Conservation (phyloP, 2,113 vertebrate species). For the Mionectes macconnelli region DNA sequence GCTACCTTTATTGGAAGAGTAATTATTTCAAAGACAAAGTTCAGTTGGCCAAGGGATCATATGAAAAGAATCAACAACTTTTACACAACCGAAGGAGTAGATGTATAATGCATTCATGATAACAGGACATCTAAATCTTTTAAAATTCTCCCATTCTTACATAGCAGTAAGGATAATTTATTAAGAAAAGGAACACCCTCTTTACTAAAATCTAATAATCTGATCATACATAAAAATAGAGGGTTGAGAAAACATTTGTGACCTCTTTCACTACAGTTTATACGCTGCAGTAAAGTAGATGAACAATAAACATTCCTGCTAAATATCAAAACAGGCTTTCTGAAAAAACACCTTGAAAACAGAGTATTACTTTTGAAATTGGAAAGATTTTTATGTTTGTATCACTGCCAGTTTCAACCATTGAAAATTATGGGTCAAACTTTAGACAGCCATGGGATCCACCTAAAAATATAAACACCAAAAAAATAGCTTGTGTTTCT, state of each 20-base stretch:
- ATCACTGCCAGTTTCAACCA: not conserved
- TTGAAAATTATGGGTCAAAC: not conserved
- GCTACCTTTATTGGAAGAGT: not conserved
- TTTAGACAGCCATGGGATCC: not conserved
- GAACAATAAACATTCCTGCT: not conserved
- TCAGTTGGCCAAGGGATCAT: not conserved
- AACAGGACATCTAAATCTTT: not conserved
- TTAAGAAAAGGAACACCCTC: not conserved
- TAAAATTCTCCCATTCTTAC: not conserved
- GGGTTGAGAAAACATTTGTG: not conserved
- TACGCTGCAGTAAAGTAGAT: not conserved
- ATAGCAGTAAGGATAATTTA: not conserved
- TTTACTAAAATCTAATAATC: not conserved
- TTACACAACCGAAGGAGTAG: not conserved
- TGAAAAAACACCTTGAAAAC: not conserved
- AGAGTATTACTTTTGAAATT: not conserved
- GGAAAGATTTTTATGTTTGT: not conserved
- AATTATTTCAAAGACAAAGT: not conserved
- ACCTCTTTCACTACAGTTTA: not conserved
- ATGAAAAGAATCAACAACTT: not conserved
- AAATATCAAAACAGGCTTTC: not conserved
- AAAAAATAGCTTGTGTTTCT: not conserved
- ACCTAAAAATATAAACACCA: not conserved
- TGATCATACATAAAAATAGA: not conserved
- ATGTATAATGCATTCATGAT: not conserved